Conservation (phyloP, 2,797 vertebrate genomes). For the Chelmon rostratus region DNA sequence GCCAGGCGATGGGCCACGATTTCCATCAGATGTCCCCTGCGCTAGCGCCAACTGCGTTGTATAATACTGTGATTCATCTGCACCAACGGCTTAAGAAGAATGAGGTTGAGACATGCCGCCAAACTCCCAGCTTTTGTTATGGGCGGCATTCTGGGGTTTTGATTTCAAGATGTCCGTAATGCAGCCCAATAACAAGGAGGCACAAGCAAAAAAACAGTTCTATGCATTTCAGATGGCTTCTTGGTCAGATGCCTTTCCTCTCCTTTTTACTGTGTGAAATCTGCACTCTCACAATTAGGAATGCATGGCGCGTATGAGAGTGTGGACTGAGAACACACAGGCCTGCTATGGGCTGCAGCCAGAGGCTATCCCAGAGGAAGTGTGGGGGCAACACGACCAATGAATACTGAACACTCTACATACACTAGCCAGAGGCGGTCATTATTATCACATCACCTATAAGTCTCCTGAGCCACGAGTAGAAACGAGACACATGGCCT, state of each 20-base stretch:
- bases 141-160: conserved; percentile 18
- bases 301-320: conserved; percentile 39
- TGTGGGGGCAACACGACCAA: conserved; percentile 46
- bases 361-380: conserved; percentile 62
- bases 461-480: conserved; percentile 46
- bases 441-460: conserved; percentile 62
- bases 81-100: conserved; percentile 48
- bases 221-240: not conserved
- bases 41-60: conserved; percentile 67
- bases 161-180: conserved; percentile 11
- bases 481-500: conserved; percentile 38
- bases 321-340: conserved; percentile 42
- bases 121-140: conserved; percentile 43
- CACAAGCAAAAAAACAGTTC: not conserved
- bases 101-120: conserved; percentile 22
- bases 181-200: not conserved
- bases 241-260: not conserved
- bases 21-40: conserved; percentile 76
- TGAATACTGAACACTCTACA: conserved; percentile 63
- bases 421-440: conserved; percentile 44
- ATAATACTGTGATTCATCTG: conserved; percentile 76
- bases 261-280: not conserved
- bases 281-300: conserved; percentile 36
- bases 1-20: conserved; percentile 48
- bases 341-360: conserved; percentile 55